Evolutionary conservation across 2,888 invertebrate species (phyloP), one percentile per base, ranked within the genome.

Genomic region (Drosophila longiperda): DNA sequence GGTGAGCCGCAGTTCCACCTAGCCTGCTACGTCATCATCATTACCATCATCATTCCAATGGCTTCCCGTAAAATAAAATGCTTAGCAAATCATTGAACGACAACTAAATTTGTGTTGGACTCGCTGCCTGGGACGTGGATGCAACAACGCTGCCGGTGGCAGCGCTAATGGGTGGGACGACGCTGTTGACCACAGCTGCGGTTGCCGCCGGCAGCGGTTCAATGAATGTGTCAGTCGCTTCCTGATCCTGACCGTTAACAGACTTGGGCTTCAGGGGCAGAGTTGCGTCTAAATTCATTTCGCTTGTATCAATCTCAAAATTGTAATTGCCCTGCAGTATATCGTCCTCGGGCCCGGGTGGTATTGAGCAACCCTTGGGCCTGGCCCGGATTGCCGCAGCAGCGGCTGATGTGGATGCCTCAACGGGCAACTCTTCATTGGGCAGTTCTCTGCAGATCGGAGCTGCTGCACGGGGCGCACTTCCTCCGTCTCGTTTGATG

Each of bases 11-110:
- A 8, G 23, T 23, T 26, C 36, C 38, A 26, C 36, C 33, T 36
- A 54, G 26, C 40, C 36, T 40, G 61, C 26, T 36, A 53, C 64
- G 38, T 55, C 53, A 17, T 36, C 53, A 36, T 26, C 9, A 38
- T 12, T n/a, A 50, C 29, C 17, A 50, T 52, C 29, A 84, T 89
- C 78, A 87, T 71, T 91, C 86, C 72, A 91, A 73, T 73, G 88
- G 83, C 75, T 91, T 91, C 73, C 91, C 91, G 77, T 91, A 91
- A 87, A 91, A 91, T 65, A 91, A 90, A 81, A 91, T 91, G 80
- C 90, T 91, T 67, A 91, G 86, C 91, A 91, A 91, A 90, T 91
- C 91, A 82, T 91, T 91, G 78, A 91, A 91, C 85, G 91, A 91
- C 89, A 91, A 91, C 91, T 91, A 91, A 83, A 91, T 91, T 82